Evolutionary conservation across 2,113 vertebrate species (phyloP).

Genomic region (Prionailurus bengalensis): DNA sequence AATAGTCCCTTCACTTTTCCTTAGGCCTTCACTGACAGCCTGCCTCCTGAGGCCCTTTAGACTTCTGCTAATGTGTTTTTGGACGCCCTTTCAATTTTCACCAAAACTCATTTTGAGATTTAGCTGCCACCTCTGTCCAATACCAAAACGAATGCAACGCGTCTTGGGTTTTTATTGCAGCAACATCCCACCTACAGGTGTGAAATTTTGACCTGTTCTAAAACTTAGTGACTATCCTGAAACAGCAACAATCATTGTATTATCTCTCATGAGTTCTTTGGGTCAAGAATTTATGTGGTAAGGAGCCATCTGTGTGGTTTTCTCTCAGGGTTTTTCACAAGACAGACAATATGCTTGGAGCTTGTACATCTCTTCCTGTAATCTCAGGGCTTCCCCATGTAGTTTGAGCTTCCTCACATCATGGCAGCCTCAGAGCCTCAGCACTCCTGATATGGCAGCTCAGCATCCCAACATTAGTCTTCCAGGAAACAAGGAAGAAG

Average conservation of each 20-base stretch:
- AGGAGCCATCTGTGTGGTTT: background rate
- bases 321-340: background rate
- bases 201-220: background rate
- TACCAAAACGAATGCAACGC: background rate
- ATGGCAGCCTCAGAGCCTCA: background rate
- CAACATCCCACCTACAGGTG: background rate
- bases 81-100: background rate
- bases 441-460: background rate
- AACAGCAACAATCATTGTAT: background rate
- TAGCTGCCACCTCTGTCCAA: background rate
- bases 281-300: background rate
- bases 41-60: background rate
- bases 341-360: background rate
- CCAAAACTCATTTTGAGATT: background rate
- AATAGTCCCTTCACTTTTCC: background rate
- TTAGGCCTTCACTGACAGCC: background rate
- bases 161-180: background rate
- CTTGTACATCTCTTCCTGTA: background rate
- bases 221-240: background rate
- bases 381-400: background rate
- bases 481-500: no score
- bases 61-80: background rate
- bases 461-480: background rate
- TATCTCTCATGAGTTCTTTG: background rate
- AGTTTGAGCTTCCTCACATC: background rate